Base-by-base conservation (phyloP, 2,888 invertebrate species). In the Corythucha ciliata region DNA sequence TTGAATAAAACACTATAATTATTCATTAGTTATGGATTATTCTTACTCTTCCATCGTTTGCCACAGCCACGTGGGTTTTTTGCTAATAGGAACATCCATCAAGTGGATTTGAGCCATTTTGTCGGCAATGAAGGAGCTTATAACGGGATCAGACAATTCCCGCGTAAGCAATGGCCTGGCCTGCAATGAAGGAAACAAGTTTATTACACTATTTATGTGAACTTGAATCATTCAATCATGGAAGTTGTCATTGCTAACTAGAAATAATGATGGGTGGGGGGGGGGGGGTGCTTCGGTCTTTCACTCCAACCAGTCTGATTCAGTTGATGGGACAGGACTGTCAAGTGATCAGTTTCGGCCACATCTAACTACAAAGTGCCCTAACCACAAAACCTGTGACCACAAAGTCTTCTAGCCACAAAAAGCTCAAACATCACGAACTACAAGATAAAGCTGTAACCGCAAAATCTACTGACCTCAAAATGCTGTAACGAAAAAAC, bases 51-150 rank as follows among this genome's bases (percentile, higher is more conserved):
- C 74, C 74, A 92, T 83, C 2, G 88, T 91, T 62, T 91, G 87
- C 83, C 89, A 91, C 0, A 97, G 69, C 88, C 94, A 97, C 53
- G 82, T 82, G 0, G 97, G 94, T 62, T 93, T 90, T 69, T 98
- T 98, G 60, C 85, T 87, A 58, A 98, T 79, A 0, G 98, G 98
- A 58, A 98, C 90, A 68, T 89, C 83, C 74, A 98, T 80, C 18
- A 78, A 77, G 65, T 98, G 98, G 54, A 98, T 88, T 63, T 82
- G 78, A 0, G 91, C 93, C 81, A 96, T 83, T 70, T 94, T 91
- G 64, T 85, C 83, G 0, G 96, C 94, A 40, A 97, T 90, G 66
- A 83, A 79, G 65, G 76, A 72, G 2, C 91, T 91, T 41, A 94
- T 72, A 5, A 79, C 76, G 1, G 83, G 80, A 61, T 89, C 81